Conservation (phyloP, 1,140 invertebrate genomes). For the Drosophila varians region DNA sequence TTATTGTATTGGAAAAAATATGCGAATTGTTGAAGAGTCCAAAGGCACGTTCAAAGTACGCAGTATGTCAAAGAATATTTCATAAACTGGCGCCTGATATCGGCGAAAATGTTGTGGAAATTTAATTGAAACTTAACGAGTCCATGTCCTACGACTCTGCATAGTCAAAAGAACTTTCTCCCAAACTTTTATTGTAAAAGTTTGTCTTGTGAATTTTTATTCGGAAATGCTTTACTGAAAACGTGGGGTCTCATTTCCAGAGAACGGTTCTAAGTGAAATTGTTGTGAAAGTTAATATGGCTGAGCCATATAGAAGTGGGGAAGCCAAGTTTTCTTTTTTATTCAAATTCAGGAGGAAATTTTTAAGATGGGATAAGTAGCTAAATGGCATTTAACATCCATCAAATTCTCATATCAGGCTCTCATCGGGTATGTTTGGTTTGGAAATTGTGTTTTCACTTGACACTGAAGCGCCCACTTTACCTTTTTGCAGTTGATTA, state of each 20-base stretch:
- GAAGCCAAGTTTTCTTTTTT: background rate
- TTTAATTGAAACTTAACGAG: slow-evolving; percentile 26
- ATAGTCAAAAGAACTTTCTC: slow-evolving; percentile 1
- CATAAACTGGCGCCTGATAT: background rate
- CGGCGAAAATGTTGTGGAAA: background rate
- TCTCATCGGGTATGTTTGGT: background rate
- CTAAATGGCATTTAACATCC: background rate
- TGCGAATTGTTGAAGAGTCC: too few species aligned
- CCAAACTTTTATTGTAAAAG: slow-evolving; percentile 36
- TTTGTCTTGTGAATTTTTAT: slow-evolving; percentile 9
- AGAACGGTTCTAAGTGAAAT: slow-evolving; percentile 9
- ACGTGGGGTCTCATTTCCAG: background rate
- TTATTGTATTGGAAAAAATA: background rate
- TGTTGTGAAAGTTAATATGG: slow-evolving; percentile 11
- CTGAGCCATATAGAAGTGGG: background rate
- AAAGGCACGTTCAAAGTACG: background rate
- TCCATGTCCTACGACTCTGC: background rate
- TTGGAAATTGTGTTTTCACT: slow-evolving; percentile 1
- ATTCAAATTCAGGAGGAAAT: background rate
- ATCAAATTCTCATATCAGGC: background rate
- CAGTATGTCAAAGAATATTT: background rate
- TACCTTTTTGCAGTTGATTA: slow-evolving; percentile 53
- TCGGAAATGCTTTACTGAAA: slow-evolving; percentile 5
- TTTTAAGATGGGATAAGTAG: background rate
- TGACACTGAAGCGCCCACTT: slow-evolving; percentile 23